Evolutionary conservation across 2,113 vertebrate species (phyloP).

Genomic region (Oenanthe melanoleuca): DNA sequence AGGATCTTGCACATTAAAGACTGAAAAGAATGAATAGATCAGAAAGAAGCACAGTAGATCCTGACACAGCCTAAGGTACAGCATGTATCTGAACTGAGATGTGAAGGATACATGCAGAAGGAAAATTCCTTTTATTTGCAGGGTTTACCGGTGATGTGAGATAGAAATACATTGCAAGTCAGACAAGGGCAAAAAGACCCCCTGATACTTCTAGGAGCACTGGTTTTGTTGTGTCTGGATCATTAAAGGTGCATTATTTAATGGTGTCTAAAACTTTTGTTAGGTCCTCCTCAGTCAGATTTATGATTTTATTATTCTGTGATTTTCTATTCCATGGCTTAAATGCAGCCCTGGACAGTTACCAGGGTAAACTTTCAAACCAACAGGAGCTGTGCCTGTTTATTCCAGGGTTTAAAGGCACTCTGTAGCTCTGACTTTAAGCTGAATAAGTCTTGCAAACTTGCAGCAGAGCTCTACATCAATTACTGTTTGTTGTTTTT

Average conservation of each 20-base stretch:
- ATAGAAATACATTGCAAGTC: background rate
- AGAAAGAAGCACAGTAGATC: constrained; percentile 24
- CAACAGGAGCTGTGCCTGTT: background rate
- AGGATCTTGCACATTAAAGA: background rate
- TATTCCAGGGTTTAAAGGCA: background rate
- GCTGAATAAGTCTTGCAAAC: background rate
- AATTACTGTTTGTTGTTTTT: background rate
- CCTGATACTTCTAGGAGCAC: constrained; percentile 24
- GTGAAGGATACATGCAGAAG: constrained; percentile 14
- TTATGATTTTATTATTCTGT: background rate
- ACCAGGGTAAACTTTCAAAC: constrained; percentile 31
- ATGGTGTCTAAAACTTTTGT: constrained; percentile 2
- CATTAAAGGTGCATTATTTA: constrained; percentile 10
- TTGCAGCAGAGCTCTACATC: background rate
- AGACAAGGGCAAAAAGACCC: constrained; percentile 25
- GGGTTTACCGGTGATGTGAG: constrained; percentile 31
- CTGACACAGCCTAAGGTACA: constrained; percentile 37
- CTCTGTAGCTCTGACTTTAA: background rate
- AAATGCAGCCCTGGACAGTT: background rate
- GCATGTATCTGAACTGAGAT: constrained; percentile 20
- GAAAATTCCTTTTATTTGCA: background rate
- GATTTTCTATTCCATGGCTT: background rate
- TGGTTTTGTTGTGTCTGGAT: background rate
- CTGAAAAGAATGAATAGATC: constrained; percentile 43
- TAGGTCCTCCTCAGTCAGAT: background rate